A percentile compares a stretch with the other conserved stretches of the same genome.
phyloP scores from a whole-genome alignment of 2,797 vertebrate species.

The Limosa lapponica region DNA sequence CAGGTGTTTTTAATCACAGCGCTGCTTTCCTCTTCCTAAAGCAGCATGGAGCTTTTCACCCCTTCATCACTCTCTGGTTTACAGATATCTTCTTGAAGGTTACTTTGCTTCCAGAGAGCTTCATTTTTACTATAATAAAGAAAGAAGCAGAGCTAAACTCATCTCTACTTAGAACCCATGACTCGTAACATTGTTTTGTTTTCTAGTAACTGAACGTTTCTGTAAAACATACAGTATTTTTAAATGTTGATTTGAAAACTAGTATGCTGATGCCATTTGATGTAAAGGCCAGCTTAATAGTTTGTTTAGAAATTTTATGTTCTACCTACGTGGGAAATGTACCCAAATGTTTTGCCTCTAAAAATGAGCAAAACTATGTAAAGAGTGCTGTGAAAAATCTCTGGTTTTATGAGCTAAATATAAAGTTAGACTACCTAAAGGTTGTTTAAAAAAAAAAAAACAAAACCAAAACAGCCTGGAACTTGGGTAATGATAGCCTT shows the following conservation, averaged over 20 bases:
- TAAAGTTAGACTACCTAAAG: not conserved
- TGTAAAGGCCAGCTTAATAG: not conserved
- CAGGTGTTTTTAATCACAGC: slow-evolving; percentile 48
- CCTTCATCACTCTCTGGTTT: not conserved
- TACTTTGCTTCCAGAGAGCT: not conserved
- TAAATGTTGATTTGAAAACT: not conserved
- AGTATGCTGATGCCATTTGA: not conserved
- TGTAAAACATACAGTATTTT: not conserved
- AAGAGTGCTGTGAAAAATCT: not conserved
- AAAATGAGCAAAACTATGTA: not conserved
- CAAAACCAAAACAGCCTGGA: not conserved
- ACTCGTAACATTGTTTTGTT: not conserved
- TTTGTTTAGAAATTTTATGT: not conserved
- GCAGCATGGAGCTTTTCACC: not conserved
- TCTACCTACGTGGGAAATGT: not conserved
- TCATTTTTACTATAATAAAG: not conserved
- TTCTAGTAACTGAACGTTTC: not conserved
- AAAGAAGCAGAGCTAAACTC: not conserved
- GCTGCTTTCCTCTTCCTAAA: not conserved
- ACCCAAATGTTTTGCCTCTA: not conserved
- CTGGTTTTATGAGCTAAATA: not conserved
- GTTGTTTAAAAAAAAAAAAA: not conserved
- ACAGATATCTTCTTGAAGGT: not conserved
- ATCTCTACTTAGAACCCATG: not conserved
- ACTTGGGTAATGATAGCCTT: not conserved